Percentiles rank a stretch among this genome's conserved stretches.
phyloP scores from a whole-genome alignment of 30 jellyfish, hydroid and myxozoan genomes.

The Pelagia noctiluca region DNA sequence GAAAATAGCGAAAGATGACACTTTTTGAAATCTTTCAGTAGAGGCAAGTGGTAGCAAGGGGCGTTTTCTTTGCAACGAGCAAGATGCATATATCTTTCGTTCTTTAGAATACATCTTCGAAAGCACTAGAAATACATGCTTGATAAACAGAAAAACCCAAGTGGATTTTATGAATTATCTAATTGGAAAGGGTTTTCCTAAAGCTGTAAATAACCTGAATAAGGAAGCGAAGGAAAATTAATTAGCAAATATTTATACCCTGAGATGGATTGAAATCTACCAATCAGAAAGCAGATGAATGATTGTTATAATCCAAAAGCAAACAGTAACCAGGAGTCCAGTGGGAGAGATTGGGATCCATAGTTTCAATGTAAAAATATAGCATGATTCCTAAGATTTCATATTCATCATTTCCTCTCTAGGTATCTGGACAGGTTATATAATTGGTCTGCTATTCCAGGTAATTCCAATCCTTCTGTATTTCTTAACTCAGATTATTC shows the following conservation, averaged over 20 bases:
- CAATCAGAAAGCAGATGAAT: not conserved
- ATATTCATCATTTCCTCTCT: not conserved
- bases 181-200: not conserved
- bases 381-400: not conserved
- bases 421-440: conserved; percentile 74
- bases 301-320: not conserved
- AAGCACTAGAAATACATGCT: not conserved
- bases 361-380: not conserved
- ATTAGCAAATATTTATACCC: not conserved
- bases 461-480: not conserved
- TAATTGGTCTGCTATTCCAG: conserved; percentile 51
- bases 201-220: not conserved
- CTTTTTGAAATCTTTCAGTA: not conserved
- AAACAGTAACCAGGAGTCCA: too few species aligned
- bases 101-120: not conserved
- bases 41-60: not conserved
- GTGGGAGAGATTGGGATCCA: not conserved
- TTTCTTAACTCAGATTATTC: not conserved
- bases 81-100: not conserved
- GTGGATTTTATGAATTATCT: too few species aligned
- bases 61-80: not conserved
- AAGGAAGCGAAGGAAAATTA: not conserved
- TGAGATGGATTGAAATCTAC: too few species aligned
- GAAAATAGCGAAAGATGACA: not conserved
- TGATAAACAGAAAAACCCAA: too few species aligned